A percentile compares a stretch with the other conserved stretches of the same genome.
phyloP scores from a whole-genome alignment of 2,888 invertebrate species.

The Polia nebulosa region DNA sequence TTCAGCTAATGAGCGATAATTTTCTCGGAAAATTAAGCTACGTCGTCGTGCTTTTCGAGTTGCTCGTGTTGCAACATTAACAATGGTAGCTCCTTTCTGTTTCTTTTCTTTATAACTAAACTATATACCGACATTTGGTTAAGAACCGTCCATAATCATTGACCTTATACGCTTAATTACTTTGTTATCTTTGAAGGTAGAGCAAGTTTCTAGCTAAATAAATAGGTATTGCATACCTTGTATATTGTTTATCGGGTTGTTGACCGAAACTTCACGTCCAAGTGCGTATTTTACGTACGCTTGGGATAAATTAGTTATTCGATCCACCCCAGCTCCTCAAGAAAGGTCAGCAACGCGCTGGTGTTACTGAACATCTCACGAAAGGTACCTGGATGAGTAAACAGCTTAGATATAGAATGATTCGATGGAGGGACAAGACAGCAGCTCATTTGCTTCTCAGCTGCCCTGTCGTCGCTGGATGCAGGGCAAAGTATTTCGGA shows the following conservation, averaged over 20 bases:
- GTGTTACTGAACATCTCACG: neutral
- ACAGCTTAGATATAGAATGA: no score
- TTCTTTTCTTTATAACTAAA: neutral
- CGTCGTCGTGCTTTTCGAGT: neutral
- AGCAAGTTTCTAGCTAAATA: no score
- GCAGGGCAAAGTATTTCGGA: no score
- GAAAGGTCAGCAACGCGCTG: neutral
- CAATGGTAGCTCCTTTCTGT: neutral
- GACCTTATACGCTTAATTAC: neutral
- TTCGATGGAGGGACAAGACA: no score
- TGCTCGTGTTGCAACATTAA: neutral
- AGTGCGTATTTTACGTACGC: no score
- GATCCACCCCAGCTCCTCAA: neutral
- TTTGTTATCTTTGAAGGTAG: neutral
- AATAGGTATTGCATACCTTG: no score
- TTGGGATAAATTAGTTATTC: neutral
- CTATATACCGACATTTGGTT: no score
- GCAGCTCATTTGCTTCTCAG: no score
- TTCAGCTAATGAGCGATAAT: neutral
- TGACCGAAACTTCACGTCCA: no score
- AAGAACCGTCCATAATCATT: neutral
- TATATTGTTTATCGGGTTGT: no score
- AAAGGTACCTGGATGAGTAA: neutral
- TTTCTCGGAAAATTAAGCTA: conserved; percentile 1
- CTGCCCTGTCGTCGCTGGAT: no score